Percentiles rank a stretch among this genome's conserved stretches.
Conservation (phyloP, 2,113 vertebrate species). For the Acrocephalus kingi region DNA sequence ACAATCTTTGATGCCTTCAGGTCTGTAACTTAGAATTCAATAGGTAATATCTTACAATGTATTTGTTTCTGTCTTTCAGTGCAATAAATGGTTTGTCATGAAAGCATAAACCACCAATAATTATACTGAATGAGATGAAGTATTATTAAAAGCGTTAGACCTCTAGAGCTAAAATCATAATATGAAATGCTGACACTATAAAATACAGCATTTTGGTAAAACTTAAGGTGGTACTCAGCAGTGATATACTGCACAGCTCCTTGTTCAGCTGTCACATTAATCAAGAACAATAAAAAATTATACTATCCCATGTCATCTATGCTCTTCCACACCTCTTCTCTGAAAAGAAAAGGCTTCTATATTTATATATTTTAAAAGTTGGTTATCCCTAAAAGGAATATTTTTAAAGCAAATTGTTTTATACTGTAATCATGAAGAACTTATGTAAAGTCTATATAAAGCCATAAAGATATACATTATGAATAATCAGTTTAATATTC, state of each 20-base stretch:
- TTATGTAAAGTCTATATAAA: neutral
- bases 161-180: neutral
- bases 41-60: neutral
- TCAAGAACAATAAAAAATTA: neutral
- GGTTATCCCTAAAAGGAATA: neutral
- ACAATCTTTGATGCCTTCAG: neutral
- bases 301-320: neutral
- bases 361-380: neutral
- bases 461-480: neutral
- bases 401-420: neutral
- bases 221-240: neutral
- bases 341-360: neutral
- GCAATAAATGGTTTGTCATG: neutral
- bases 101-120: neutral
- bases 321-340: neutral
- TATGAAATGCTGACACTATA: neutral
- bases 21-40: neutral
- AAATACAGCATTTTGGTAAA: neutral
- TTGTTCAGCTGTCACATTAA: neutral
- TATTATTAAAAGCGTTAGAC: neutral
- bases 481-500: neutral
- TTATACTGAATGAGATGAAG: neutral
- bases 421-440: neutral
- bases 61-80: neutral
- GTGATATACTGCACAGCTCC: neutral